A percentile compares a stretch with the other conserved stretches of the same genome.
Evolutionary conservation across 2,797 vertebrate genomes (phyloP).

Genomic region (Channa striata): DNA sequence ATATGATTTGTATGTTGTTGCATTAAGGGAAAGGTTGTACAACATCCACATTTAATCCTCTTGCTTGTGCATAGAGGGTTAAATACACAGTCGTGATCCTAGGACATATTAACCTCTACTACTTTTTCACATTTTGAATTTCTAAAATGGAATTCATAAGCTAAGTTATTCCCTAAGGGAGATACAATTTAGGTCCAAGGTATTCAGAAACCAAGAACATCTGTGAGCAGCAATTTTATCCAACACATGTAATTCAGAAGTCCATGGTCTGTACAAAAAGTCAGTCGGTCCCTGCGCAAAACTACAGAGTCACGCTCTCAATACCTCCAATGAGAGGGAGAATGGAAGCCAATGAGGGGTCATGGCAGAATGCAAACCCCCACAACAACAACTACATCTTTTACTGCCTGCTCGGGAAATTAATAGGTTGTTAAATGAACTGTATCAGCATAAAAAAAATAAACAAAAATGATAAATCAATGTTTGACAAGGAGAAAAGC

Average conservation of each 20-base stretch:
- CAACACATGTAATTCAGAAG: not conserved
- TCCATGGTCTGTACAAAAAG: not conserved
- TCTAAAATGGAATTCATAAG: too few relatives aligned
- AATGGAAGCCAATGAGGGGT: not conserved
- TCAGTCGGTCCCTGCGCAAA: not conserved
- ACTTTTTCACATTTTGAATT: too few relatives aligned
- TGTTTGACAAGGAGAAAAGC: not conserved
- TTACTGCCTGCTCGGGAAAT: constrained; percentile 11
- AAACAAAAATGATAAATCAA: too few relatives aligned
- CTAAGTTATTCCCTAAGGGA: too few relatives aligned
- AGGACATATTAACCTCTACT: too few relatives aligned
- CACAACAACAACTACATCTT: too few relatives aligned
- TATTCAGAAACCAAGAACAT: too few relatives aligned
- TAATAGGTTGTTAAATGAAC: not conserved
- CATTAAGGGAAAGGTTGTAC: not conserved
- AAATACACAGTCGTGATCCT: too few relatives aligned
- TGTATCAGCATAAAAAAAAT: not conserved
- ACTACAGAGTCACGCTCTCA: not conserved
- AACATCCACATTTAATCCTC: not conserved
- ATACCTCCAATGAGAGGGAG: not conserved
- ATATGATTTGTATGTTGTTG: not conserved
- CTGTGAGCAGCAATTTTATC: not conserved
- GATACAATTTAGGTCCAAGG: too few relatives aligned
- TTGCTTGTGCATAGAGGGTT: too few relatives aligned
- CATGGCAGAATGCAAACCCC: too few relatives aligned